These are phyloP conservation scores for Saccopteryx bilineata DNA, from an alignment of 2,113 vertebrate species.

Conservation along the genomic window DNA sequence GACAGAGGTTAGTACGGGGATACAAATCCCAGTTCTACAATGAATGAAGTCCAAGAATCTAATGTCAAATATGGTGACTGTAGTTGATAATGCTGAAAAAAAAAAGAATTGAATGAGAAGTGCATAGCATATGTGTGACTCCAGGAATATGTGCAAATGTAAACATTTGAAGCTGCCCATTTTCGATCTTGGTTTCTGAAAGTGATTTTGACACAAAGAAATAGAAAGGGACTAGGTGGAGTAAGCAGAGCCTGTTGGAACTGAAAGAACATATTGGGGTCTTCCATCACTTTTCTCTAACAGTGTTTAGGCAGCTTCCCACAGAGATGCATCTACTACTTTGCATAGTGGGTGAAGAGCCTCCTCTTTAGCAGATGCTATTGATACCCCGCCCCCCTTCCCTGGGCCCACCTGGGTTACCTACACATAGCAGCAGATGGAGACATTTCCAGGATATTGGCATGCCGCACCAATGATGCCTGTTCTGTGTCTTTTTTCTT, in stretches of 20 bases:
- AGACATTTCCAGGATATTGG: neutral
- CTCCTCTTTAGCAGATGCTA: neutral
- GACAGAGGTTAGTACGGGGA: neutral
- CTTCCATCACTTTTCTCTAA: neutral
- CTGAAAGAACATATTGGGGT: neutral
- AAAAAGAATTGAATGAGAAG: neutral
- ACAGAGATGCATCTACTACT: neutral
- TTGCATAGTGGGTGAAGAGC: neutral
- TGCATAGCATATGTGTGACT: neutral
- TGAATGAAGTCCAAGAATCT: neutral
- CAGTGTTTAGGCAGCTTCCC: neutral
- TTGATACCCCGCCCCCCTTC: no score
- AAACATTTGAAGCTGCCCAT: neutral
- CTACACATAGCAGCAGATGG: neutral
- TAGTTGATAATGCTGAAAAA: neutral
- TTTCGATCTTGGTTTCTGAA: constrained; percentile 37
- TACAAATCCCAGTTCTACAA: neutral
- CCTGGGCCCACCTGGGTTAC: neutral
- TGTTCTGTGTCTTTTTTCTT: neutral
- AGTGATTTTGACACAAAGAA: constrained; percentile 15
- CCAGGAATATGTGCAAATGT: neutral
- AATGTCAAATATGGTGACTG: neutral
- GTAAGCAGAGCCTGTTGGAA: neutral
- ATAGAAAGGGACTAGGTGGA: neutral
- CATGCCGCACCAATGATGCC: neutral